phyloP scores from a whole-genome alignment of 2,113 vertebrate genomes.

The Catagonus wagneri region DNA sequence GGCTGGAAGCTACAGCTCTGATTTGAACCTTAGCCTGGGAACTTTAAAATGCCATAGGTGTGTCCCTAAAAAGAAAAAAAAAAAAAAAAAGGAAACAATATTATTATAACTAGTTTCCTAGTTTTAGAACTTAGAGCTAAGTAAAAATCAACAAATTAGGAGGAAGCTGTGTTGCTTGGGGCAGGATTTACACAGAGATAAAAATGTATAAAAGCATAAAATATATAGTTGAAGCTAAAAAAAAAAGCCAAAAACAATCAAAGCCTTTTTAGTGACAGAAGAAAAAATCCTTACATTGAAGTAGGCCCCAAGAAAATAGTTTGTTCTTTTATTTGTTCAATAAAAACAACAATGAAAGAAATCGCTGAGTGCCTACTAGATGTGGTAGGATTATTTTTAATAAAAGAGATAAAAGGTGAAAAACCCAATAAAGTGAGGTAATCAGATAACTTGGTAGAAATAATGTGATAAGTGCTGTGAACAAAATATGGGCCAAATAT shows the following conservation, averaged over 20 bases:
- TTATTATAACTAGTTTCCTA: not conserved
- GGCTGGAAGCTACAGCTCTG: no score
- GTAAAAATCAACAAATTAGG: slow-evolving; percentile 1
- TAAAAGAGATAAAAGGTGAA: not conserved
- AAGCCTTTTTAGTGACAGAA: not conserved
- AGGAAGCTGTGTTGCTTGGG: not conserved
- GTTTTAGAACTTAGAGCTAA: not conserved
- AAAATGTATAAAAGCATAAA: slow-evolving; percentile 21
- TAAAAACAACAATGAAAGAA: not conserved
- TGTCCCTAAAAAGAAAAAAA: no score
- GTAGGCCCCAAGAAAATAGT: not conserved
- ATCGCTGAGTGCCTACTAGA: not conserved
- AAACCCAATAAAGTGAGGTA: not conserved
- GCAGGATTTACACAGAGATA: not conserved
- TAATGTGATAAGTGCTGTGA: not conserved
- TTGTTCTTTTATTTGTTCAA: not conserved
- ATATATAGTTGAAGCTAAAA: not conserved
- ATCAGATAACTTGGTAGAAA: not conserved
- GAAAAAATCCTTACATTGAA: not conserved
- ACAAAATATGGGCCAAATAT: not conserved
- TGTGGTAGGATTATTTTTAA: not conserved
- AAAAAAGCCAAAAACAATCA: not conserved
- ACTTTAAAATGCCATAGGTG: no score
- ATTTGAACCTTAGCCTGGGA: no score
- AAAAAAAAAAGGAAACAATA: not conserved